phyloP scores from a whole-genome alignment of 92 coral and sea anemone species.

The Paramuricea clavata region DNA sequence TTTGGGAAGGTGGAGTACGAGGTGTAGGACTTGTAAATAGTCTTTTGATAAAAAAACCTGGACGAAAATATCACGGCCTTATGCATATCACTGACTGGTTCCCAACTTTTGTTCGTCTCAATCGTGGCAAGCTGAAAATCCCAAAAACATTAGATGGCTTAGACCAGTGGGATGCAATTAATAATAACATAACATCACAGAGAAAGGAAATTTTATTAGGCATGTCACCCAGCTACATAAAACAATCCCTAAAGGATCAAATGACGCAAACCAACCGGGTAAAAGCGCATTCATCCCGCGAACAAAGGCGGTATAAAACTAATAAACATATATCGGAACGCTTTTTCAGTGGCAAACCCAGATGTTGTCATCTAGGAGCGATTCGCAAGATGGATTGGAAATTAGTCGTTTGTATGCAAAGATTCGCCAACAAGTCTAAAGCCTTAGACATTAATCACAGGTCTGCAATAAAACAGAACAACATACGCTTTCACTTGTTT shows the following conservation, averaged over 20 bases:
- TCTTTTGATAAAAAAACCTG: constrained; percentile 45
- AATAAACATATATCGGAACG: background rate
- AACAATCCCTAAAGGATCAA: background rate
- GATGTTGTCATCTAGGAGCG: constrained; percentile 65
- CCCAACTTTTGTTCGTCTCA: constrained; percentile 74
- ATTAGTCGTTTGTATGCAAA: constrained; percentile 55
- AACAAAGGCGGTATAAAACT: too few species aligned
- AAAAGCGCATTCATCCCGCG: background rate
- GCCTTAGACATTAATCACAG: constrained; percentile 11
- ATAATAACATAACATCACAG: constrained; percentile 36
- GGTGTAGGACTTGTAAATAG: constrained; percentile 72
- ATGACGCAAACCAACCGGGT: background rate
- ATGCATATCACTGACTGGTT: constrained; percentile 73
- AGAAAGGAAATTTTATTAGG: constrained; percentile 64
- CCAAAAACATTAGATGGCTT: constrained; percentile 63
- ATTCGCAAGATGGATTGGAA: constrained; percentile 73
- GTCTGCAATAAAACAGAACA: constrained; percentile 9
- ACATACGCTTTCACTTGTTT: constrained; percentile 48
- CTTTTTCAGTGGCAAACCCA: too few species aligned
- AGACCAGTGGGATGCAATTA: constrained; percentile 66
- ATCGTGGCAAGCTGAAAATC: constrained; percentile 56
- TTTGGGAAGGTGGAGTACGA: constrained; percentile 79
- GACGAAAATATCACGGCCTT: constrained; percentile 41
- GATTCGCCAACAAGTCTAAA: constrained; percentile 60
- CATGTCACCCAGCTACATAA: constrained; percentile 48